Evolutionary conservation across 2,888 invertebrate species (phyloP), one percentile per base, ranked within the genome.

Genomic region (Melinopterus prodromus): DNA sequence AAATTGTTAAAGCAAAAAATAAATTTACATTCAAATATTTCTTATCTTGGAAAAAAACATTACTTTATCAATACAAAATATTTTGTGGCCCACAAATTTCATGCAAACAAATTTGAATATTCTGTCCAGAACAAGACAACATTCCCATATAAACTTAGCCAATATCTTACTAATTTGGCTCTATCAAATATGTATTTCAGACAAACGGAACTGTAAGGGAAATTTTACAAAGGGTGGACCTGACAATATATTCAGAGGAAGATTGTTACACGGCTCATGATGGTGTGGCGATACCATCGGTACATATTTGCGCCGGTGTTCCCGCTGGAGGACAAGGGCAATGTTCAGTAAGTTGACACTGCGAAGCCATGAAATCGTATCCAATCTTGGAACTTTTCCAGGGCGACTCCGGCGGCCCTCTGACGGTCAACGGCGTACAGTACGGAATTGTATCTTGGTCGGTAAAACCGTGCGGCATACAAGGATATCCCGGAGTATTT

Each of bases 271-370:
- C 86, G 0, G 88, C 89, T 78, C 83, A 86, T 71, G 80, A 83
- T 0, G 83, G 84, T 76, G n/a, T 76, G 2, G 69, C 80, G 7
- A 85, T 88, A 35, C 86, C 88, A 79, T 69, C 79, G 0, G 87
- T 86, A n/a, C 89, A 90, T 81, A 85, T 91, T 69, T 91, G 91
- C 82, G 90, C 90, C 2, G 90, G 90, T 1, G 85, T 89, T 12
- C 86, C 87, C 0, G 88, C 87, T 78, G 90, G 90, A 12, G 90
- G 90, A 6, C 89, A 87, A 83, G 90, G 90, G 1, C 90, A 90
- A 82, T 91, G 91, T 83, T 89, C 86, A 77, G 87, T 87, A 84
- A 84, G 86, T 84, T 71, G 35, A 53, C 53, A 53, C 53, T 53
- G 53, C 53, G 53, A 53, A 53, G 53, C 53, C 53, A 53, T 53